Percentiles rank a stretch among this genome's conserved stretches.
phyloP scores from a whole-genome alignment of 2,888 invertebrate genomes.

The Cactoblastis cactorum region DNA sequence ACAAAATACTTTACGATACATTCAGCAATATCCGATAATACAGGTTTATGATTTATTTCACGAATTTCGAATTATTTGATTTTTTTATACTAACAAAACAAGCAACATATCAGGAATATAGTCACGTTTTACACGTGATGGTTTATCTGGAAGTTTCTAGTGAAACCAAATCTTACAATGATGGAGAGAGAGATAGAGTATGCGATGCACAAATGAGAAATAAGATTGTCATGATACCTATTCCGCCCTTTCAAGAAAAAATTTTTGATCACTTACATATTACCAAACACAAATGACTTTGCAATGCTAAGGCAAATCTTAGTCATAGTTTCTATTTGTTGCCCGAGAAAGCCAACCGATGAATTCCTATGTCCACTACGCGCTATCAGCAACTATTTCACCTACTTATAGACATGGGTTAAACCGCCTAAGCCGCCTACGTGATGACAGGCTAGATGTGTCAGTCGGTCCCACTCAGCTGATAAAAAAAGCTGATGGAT shows the following conservation, averaged over 20 bases:
- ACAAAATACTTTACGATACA: background rate
- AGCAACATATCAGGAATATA: background rate
- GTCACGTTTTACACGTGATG: background rate
- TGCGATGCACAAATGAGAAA: background rate
- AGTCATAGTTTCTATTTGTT: background rate
- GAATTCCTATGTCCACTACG: background rate
- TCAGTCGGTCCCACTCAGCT: slow-evolving; percentile 25
- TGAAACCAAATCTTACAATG: background rate
- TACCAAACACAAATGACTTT: background rate
- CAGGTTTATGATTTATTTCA: no score
- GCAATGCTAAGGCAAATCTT: background rate
- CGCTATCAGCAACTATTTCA: slow-evolving; percentile 10
- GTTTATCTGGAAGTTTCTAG: background rate
- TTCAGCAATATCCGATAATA: background rate
- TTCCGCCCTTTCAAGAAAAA: background rate
- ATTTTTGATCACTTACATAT: background rate
- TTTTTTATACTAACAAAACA: no score
- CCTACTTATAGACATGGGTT: background rate
- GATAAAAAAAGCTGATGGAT: slow-evolving; percentile 31
- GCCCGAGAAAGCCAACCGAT: background rate
- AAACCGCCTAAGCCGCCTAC: background rate
- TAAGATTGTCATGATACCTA: background rate
- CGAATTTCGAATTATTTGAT: no score
- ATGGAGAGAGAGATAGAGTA: no score
- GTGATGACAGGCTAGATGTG: slow-evolving; percentile 23